Conservation (phyloP, 1,140 invertebrate genomes). For the Brachionus asplanchnoidis region DNA sequence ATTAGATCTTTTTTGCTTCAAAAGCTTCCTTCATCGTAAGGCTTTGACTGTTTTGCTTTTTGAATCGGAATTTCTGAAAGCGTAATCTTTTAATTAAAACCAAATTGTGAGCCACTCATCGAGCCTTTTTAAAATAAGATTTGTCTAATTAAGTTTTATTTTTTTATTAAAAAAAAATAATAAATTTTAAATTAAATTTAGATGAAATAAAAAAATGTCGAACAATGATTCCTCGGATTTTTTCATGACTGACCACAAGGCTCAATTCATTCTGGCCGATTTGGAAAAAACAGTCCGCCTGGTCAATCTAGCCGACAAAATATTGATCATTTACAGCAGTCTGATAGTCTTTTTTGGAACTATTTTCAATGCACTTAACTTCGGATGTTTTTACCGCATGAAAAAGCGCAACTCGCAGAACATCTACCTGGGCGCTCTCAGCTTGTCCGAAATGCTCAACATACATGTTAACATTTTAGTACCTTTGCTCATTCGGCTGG, state of each 20-base stretch:
- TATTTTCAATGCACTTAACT: neutral
- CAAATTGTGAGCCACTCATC: neutral
- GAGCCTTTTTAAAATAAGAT: neutral
- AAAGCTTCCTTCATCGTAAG: too few species aligned
- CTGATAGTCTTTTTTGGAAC: neutral
- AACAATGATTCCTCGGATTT: neutral
- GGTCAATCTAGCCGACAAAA: neutral
- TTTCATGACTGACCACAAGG: neutral
- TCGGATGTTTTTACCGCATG: constrained; percentile 25
- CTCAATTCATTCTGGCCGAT: neutral
- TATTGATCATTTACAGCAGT: neutral
- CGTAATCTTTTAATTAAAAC: neutral
- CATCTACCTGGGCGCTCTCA: constrained; percentile 12
- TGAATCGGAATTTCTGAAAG: too few species aligned
- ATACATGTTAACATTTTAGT: constrained; percentile 25
- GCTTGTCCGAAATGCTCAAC: constrained; percentile 7
- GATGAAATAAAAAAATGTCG: neutral
- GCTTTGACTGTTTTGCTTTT: too few species aligned
- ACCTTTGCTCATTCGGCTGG: neutral
- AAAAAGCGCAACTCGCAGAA: constrained; percentile 40
- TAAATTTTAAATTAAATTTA: neutral
- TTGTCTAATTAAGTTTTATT: neutral
- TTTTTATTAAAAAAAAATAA: too few species aligned
- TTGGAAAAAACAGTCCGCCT: neutral
- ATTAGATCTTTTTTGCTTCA: too few species aligned